phyloP scores from a whole-genome alignment of 2,113 vertebrate genomes.

The Hiodon tergisus region DNA sequence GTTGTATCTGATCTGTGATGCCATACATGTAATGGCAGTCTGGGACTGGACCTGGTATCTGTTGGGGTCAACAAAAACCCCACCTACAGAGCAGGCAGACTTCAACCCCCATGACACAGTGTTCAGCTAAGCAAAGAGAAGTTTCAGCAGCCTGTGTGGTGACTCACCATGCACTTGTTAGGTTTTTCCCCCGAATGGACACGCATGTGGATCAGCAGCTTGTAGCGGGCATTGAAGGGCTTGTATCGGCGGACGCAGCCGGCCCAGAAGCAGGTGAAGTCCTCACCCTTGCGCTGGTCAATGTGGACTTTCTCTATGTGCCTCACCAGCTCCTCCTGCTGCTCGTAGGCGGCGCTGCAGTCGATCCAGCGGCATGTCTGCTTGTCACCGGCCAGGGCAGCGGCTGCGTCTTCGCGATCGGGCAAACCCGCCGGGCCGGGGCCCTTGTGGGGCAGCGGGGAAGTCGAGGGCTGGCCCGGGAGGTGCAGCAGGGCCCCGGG shows the following conservation, averaged over 20 bases:
- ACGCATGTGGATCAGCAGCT: slow-evolving; percentile 98
- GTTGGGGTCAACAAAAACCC: too few species aligned
- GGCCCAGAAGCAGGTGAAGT: slow-evolving; percentile 99
- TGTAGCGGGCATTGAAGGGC: slow-evolving; percentile 98
- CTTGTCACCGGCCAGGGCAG: slow-evolving; percentile 55
- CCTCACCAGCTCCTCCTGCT: slow-evolving; percentile 96
- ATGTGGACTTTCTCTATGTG: slow-evolving; percentile 98
- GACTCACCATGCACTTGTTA: slow-evolving; percentile 99
- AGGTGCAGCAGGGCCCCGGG: slow-evolving; percentile 62
- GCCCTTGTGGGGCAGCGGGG: slow-evolving; percentile 60
- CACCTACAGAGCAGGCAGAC: too few species aligned
- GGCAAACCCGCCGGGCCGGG: slow-evolving; percentile 46
- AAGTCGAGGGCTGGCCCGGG: slow-evolving; percentile 51
- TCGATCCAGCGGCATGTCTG: slow-evolving; percentile 96
- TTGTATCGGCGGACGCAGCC: slow-evolving; percentile 94
- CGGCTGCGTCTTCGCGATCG: slow-evolving; percentile 57
- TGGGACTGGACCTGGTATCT: too few species aligned
- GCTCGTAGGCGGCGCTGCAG: slow-evolving; percentile 88
- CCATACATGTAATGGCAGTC: too few species aligned
- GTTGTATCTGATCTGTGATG: too few species aligned
- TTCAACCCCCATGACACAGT: too few species aligned
- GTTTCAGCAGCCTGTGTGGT: neutral
- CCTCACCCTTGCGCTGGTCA: slow-evolving; percentile 95
- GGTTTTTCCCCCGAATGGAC: slow-evolving; percentile 98
- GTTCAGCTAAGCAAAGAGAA: neutral